Evolutionary conservation across 2,797 vertebrate genomes (phyloP).

Genomic region (Buphagus erythrorhynchus): DNA sequence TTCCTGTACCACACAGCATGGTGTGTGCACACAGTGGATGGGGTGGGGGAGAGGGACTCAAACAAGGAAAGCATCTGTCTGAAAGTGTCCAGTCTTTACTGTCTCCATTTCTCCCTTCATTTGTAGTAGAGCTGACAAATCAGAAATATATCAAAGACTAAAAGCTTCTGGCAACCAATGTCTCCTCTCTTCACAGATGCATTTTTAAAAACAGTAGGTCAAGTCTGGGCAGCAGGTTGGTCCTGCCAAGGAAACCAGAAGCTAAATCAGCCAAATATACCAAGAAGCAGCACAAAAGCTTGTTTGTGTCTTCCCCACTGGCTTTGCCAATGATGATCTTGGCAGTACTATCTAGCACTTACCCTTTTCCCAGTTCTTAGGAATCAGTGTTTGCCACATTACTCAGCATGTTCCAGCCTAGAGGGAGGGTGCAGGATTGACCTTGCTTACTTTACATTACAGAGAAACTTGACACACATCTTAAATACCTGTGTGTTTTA

Average conservation of each 20-base stretch:
- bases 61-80: background rate
- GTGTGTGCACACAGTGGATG: background rate
- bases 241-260: constrained; percentile 25
- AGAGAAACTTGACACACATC: background rate
- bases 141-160: background rate
- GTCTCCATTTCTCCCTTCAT: background rate
- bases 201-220: background rate
- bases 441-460: background rate
- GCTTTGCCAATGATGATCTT: background rate
- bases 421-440: background rate
- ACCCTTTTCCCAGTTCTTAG: background rate
- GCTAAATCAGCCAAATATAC: background rate
- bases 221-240: background rate
- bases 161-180: background rate
- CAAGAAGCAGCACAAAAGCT: background rate
- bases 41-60: background rate
- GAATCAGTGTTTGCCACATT: background rate
- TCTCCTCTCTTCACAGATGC: background rate
- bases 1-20: accelerated
- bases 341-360: background rate
- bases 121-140: background rate
- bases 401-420: background rate
- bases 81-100: background rate
- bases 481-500: background rate
- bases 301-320: background rate